These are phyloP conservation scores for Sebastiscus tertius DNA, from an alignment of 2,797 vertebrate species.

Conservation along the genomic window DNA sequence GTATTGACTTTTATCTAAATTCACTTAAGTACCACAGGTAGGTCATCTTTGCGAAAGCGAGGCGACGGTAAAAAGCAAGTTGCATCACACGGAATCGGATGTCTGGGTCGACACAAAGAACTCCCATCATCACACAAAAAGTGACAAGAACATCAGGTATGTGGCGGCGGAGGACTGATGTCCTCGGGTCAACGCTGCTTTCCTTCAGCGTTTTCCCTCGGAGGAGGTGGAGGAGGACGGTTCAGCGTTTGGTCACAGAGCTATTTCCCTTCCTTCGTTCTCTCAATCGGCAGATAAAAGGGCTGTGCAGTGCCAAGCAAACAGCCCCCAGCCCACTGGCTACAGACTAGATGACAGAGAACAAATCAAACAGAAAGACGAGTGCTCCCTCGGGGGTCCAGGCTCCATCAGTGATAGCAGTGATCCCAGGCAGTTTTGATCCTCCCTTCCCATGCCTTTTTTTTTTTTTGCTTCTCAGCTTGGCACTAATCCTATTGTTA, in stretches of 20 bases:
- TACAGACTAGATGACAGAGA: conserved; percentile 66
- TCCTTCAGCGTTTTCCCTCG: not conserved
- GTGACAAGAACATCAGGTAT: not conserved
- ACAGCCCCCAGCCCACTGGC: conserved; percentile 59
- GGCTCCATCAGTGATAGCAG: conserved; percentile 67
- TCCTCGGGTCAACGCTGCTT: not conserved
- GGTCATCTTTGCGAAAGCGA: conserved; percentile 27
- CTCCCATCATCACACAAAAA: not conserved
- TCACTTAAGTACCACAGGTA: conserved; percentile 39
- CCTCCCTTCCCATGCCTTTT: conserved; percentile 27
- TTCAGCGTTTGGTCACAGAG: conserved; percentile 57
- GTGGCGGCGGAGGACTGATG: not conserved
- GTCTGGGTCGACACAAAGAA: not conserved
- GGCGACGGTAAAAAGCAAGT: not conserved
- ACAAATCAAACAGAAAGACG: conserved; percentile 73
- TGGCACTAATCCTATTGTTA: conserved; percentile 67
- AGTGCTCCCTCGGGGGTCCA: conserved; percentile 57
- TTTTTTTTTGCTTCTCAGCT: conserved; percentile 14
- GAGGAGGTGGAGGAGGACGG: conserved; percentile 13
- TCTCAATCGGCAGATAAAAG: conserved; percentile 64
- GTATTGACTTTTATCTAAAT: conserved; percentile 63
- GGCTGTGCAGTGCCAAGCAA: conserved; percentile 50
- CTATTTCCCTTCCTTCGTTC: conserved; percentile 33
- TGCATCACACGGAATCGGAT: not conserved
- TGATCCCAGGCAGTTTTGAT: conserved; percentile 59